Conservation (phyloP, 1,140 invertebrate genomes). For the Subanguina moxae region DNA sequence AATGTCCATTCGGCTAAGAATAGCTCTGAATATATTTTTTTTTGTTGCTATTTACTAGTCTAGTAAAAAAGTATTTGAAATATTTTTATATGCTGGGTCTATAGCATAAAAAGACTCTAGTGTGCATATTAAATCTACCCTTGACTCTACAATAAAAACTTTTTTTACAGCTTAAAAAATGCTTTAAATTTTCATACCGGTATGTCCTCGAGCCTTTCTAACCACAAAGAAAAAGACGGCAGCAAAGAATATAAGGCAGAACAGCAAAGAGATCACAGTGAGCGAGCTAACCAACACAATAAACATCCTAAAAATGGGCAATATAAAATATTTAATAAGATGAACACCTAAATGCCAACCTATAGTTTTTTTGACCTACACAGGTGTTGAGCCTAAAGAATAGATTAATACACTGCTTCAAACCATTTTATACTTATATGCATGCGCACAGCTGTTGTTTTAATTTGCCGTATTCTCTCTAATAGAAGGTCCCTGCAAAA, state of each 20-base stretch:
- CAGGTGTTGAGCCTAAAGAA: constrained; percentile 72
- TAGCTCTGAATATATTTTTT: background rate
- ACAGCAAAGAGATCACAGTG: background rate
- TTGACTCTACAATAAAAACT: background rate
- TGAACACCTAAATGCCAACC: constrained; percentile 2
- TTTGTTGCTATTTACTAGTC: too few relatives aligned
- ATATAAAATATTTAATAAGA: background rate
- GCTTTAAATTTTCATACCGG: background rate
- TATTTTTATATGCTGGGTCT: too few relatives aligned
- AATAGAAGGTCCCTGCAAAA: too few relatives aligned
- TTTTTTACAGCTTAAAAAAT: background rate
- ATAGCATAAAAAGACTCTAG: background rate
- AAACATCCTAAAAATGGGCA: background rate
- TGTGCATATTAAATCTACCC: background rate
- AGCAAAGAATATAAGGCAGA: background rate
- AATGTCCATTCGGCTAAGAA: constrained; percentile 8
- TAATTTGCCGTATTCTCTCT: too few relatives aligned
- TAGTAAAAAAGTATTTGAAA: too few relatives aligned
- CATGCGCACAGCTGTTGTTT: constrained; percentile 1
- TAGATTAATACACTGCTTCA: too few relatives aligned
- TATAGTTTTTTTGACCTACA: constrained; percentile 83
- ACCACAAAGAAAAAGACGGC: background rate
- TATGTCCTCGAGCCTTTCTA: background rate
- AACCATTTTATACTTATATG: too few relatives aligned
- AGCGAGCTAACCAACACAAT: background rate